Percentiles rank a stretch among this genome's conserved stretches.
phyloP scores from a whole-genome alignment of 2,113 vertebrate species.

The Galbula dea region DNA sequence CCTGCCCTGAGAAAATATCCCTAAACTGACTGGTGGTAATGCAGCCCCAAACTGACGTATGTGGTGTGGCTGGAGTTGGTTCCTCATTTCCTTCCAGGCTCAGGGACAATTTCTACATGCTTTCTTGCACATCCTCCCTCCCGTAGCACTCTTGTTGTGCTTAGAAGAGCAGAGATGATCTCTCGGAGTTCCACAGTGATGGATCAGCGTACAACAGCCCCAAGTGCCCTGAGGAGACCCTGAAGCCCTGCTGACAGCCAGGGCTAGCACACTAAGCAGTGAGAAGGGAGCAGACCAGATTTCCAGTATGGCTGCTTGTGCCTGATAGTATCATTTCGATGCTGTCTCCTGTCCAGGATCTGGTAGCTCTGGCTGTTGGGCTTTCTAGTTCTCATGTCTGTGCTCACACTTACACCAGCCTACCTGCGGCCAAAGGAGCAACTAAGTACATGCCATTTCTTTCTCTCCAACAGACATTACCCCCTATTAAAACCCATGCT shows the following conservation, averaged over 20 bases:
- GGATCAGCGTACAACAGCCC: neutral
- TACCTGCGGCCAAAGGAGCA: neutral
- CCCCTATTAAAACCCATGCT: conserved; percentile 74
- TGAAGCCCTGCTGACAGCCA: neutral
- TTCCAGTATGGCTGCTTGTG: neutral
- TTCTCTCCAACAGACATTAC: conserved; percentile 78
- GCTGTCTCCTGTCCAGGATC: neutral
- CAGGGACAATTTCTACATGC: neutral
- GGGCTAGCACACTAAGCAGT: neutral
- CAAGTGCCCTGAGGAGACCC: neutral
- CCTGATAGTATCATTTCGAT: neutral
- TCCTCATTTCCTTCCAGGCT: neutral
- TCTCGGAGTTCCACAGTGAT: neutral
- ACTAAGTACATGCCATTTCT: neutral
- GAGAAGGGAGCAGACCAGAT: neutral
- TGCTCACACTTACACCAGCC: neutral
- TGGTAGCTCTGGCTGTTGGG: neutral
- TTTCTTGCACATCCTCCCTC: neutral
- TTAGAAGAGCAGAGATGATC: neutral
- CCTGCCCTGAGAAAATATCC: neutral
- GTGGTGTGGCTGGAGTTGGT: neutral
- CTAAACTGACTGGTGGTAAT: neutral
- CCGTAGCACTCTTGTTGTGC: rapidly evolving
- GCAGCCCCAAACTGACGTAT: neutral
- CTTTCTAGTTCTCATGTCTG: neutral